A percentile compares a stretch with the other conserved stretches of the same genome.
These are phyloP conservation scores for Tigriopus californicus DNA, from an alignment of 2,888 invertebrate genomes.

Conservation along the genomic window DNA sequence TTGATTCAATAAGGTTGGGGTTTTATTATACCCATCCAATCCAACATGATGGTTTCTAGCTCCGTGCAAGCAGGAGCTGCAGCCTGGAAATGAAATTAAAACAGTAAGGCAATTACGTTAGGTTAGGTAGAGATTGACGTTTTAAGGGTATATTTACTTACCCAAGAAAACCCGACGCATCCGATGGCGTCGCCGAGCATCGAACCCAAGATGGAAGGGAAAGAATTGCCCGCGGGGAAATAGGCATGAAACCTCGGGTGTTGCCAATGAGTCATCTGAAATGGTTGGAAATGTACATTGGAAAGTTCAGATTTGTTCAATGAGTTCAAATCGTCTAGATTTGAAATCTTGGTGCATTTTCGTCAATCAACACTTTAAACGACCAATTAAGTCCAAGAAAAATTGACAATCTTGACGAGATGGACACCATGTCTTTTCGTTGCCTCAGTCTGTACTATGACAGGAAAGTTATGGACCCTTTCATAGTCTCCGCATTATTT, in stretches of 20 bases:
- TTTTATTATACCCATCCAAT: constrained; percentile 78
- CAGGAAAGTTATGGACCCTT: too few species aligned
- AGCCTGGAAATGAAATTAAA: constrained; percentile 44
- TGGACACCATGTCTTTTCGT: too few species aligned
- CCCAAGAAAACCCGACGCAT: constrained; percentile 61
- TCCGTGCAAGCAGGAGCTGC: constrained; percentile 95
- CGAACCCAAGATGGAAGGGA: constrained; percentile 88
- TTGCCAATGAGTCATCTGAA: constrained; percentile 86
- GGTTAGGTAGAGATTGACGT: background rate
- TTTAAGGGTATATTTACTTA: too few species aligned
- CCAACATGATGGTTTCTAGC: constrained; percentile 79
- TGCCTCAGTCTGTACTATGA: too few species aligned
- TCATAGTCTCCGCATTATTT: too few species aligned
- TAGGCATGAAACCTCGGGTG: constrained; percentile 98
- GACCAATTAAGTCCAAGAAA: too few species aligned
- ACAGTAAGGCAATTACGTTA: background rate
- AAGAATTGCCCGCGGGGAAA: constrained; percentile 93
- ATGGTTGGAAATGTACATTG: constrained; percentile 2
- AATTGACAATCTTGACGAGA: too few species aligned
- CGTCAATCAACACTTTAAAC: too few species aligned
- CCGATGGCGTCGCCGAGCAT: constrained; percentile 92
- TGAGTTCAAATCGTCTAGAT: too few species aligned
- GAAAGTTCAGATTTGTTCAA: background rate
- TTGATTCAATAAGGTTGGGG: too few species aligned
- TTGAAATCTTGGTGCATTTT: too few species aligned